Conservation (phyloP, 2,113 vertebrate species). For the Strix uralensis region DNA sequence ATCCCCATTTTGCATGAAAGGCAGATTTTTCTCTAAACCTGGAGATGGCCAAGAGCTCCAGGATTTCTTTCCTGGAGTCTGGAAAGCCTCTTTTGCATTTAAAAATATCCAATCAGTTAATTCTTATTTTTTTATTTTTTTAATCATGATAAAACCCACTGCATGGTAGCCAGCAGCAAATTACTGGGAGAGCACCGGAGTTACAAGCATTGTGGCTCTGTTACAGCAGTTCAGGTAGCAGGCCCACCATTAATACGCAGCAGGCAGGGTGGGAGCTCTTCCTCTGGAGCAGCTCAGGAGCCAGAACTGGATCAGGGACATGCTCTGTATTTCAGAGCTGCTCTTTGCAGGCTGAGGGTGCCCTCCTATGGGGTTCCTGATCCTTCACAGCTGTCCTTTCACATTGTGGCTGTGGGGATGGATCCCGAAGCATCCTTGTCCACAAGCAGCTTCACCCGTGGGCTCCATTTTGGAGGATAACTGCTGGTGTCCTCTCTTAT, state of each 20-base stretch:
- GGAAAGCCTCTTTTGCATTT: background rate
- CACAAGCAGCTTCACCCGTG: background rate
- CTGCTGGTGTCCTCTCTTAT: background rate
- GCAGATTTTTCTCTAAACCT: background rate
- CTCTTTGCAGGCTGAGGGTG: background rate
- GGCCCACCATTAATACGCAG: background rate
- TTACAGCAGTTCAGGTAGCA: background rate
- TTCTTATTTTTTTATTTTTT: background rate
- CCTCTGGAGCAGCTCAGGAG: background rate
- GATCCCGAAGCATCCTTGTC: background rate
- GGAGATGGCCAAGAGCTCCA: background rate
- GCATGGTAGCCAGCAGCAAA: background rate
- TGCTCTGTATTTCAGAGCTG: background rate
- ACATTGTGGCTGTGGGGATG: background rate
- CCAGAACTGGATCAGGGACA: background rate
- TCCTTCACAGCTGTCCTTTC: background rate
- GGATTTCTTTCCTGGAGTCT: background rate
- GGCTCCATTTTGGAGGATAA: background rate
- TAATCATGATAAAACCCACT: background rate
- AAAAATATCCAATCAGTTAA: background rate
- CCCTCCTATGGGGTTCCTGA: slow-evolving; percentile 14
- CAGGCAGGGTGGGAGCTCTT: background rate
- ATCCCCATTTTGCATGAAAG: rapidly evolving
- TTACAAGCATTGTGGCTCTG: rapidly evolving
- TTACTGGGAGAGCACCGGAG: background rate